phyloP scores from a whole-genome alignment of 2,888 invertebrate species.

The Eupelmus urozonus region DNA sequence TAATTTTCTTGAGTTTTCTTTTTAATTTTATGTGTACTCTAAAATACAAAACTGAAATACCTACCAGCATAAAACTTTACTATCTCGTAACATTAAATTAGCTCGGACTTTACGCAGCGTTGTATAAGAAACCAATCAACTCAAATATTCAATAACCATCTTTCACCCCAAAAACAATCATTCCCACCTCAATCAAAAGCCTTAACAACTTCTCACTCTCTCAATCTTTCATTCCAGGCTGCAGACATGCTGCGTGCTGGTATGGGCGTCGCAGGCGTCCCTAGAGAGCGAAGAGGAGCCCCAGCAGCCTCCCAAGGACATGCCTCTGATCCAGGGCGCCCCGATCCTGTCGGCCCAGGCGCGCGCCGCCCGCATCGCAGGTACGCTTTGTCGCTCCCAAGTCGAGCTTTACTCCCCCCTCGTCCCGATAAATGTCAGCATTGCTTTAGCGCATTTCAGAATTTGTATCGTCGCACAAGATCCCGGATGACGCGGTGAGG shows the following conservation, averaged over 20 bases:
- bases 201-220: too few relatives aligned
- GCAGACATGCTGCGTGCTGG: conserved; percentile 22
- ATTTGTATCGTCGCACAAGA: conserved; percentile 87
- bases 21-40: too few relatives aligned
- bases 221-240: conserved; percentile 13
- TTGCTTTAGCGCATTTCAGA: conserved; percentile 60
- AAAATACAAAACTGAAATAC: too few relatives aligned
- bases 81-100: too few relatives aligned
- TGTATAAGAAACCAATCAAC: too few relatives aligned
- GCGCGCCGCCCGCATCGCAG: conserved; percentile 60
- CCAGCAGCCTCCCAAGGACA: background rate
- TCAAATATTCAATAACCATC: too few relatives aligned
- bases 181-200: too few relatives aligned
- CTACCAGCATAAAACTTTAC: too few relatives aligned
- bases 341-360: conserved; percentile 42
- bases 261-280: background rate
- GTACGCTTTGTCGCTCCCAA: conserved; percentile 14
- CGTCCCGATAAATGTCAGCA: conserved; percentile 41
- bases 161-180: too few relatives aligned
- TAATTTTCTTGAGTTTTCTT: too few relatives aligned
- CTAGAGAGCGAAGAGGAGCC: background rate
- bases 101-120: too few relatives aligned
- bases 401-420: background rate
- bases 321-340: conserved; percentile 22
- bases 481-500: conserved; percentile 79